These are phyloP conservation scores for Hoplodrina blanda DNA, from an alignment of 2,888 invertebrate species.

Conservation along the genomic window DNA sequence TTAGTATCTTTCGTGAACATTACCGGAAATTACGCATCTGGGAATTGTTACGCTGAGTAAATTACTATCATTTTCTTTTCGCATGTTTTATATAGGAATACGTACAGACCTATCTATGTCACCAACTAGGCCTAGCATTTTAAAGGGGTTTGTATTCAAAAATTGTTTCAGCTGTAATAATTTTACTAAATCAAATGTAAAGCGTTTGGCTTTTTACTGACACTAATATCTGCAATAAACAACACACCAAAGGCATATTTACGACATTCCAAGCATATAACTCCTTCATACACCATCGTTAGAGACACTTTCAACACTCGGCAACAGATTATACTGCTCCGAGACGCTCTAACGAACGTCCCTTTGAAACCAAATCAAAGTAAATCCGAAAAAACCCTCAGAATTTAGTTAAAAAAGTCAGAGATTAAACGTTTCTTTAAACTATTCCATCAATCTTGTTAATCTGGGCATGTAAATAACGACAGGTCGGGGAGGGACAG, in stretches of 20 bases:
- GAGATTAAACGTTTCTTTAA: constrained; percentile 73
- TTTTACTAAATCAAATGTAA: neutral
- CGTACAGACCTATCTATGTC: neutral
- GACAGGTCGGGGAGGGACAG: constrained; percentile 63
- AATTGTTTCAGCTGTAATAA: neutral
- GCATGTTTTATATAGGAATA: neutral
- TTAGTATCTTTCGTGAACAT: constrained; percentile 40
- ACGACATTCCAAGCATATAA: constrained; percentile 6
- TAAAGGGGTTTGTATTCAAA: neutral
- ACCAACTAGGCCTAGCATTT: neutral
- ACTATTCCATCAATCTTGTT: constrained; percentile 76
- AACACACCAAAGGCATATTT: neutral
- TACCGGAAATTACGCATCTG: constrained; percentile 27
- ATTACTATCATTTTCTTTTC: neutral
- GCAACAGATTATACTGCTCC: constrained; percentile 43
- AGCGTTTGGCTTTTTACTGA: too few species aligned
- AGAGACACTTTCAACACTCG: constrained; percentile 28
- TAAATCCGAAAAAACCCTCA: constrained; percentile 50
- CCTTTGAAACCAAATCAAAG: constrained; percentile 64
- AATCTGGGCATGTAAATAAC: constrained; percentile 71
- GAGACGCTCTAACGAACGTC: constrained; percentile 37
- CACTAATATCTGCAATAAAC: constrained; percentile 4
- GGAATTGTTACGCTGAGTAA: constrained; percentile 10
- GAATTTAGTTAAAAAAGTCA: constrained; percentile 68
- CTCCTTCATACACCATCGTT: constrained; percentile 6